These are phyloP conservation scores for Lasioglossum marginatum DNA, from an alignment of 2,888 invertebrate species.

Conservation along the genomic window DNA sequence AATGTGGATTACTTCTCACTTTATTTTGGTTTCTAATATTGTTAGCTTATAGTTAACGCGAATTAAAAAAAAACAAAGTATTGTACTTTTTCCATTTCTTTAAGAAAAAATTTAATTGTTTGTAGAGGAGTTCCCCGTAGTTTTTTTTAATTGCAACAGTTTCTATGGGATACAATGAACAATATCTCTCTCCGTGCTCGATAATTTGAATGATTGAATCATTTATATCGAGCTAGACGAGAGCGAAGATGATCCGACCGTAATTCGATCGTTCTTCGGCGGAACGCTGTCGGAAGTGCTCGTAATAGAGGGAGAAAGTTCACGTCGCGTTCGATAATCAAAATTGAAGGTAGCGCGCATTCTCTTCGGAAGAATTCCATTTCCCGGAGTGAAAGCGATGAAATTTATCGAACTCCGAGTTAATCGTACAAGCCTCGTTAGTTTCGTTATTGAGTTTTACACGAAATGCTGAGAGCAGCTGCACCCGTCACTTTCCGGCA, in stretches of 20 bases:
- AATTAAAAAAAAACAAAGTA: no score
- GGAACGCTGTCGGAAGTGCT: neutral
- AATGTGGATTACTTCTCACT: neutral
- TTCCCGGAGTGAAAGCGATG: conserved; percentile 32
- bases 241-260: neutral
- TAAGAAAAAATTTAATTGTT: neutral
- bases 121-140: neutral
- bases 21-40: neutral
- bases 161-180: neutral
- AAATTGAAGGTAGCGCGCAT: neutral
- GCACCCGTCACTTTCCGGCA: conserved; percentile 65
- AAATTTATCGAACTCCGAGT: conserved; percentile 52
- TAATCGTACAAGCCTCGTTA: conserved; percentile 68
- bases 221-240: neutral
- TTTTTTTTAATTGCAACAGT: neutral
- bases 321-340: conserved; percentile 7
- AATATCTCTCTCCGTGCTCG: neutral
- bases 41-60: no score
- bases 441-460: conserved; percentile 66
- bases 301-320: conserved; percentile 15
- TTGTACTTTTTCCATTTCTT: neutral
- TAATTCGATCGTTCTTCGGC: neutral
- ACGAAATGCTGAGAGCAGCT: conserved; percentile 69
- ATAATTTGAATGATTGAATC: conserved; percentile 1
- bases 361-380: conserved; percentile 3